Evolutionary conservation across 2,888 invertebrate genomes (phyloP), one percentile per base, ranked within the genome.

Genomic region (Ophion costatus): DNA sequence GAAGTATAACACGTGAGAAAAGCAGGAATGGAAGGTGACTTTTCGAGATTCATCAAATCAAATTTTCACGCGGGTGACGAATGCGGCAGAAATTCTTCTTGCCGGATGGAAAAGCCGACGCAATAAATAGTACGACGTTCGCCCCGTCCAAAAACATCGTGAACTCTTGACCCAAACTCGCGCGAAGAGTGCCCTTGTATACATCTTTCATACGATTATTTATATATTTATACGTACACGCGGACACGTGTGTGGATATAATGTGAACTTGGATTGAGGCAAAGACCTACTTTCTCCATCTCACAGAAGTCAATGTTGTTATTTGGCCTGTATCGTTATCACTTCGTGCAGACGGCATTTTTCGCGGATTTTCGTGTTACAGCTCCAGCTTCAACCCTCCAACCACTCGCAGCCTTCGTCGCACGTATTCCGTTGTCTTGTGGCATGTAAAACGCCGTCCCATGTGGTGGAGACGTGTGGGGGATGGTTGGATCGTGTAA

Each of bases 131-230:
- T 82, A 56, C 20, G 73, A 69, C 2, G 66, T 74, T 33, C 56
- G 42, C 57, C 73, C 24, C 6, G 22, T 22, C 20, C 59, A 70
- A 75, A 80, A 74, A 64, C 38, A 38, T 78, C 83, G 64, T 80
- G 85, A 85, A 85, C 85, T 83, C 63, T 83, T 83, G 85, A 85
- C 85, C 85, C 24, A 70, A 63, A 73, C 64, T n/a, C 11, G 63
- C 4, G 56, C 14, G 17, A 9, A 9, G n/a, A 24, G n/a, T 1
- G 1, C 3, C 1, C 38, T n/a, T 45, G 17, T 17, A 38, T 42
- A 20, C 29, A 33, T 38, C 33, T 33, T 14, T 64, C 20, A 29
- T 66, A 38, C 17, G 11, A 10, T 17, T 17, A 22, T 76, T 7
- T 42, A 29, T 45, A 75, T 76, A 22, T n/a, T n/a, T 57, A 51